A percentile compares a stretch with the other conserved stretches of the same genome.
These are phyloP conservation scores for Crossaster papposus DNA, from an alignment of 53 echinoderm and acorn worm species.

Conservation along the genomic window DNA sequence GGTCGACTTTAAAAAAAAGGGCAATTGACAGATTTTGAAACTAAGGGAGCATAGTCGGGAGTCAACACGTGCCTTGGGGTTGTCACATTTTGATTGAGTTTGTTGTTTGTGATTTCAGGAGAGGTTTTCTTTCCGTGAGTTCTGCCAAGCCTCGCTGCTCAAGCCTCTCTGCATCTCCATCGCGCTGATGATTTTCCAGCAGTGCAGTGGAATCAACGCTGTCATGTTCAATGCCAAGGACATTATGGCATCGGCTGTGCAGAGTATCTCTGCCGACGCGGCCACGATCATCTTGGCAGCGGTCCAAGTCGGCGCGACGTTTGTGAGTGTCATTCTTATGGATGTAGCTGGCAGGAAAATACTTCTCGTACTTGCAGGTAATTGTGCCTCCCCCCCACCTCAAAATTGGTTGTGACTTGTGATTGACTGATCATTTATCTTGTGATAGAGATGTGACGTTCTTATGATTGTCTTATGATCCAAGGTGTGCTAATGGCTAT, in stretches of 20 bases:
- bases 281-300: slow-evolving; percentile 79
- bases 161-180: slow-evolving; percentile 82
- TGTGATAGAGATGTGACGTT: too few species aligned
- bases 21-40: too few species aligned
- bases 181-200: slow-evolving; percentile 92
- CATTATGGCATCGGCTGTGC: slow-evolving; percentile 77
- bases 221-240: slow-evolving; percentile 95
- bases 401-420: background rate
- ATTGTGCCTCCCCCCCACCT: background rate
- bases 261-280: slow-evolving; percentile 64
- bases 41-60: too few species aligned
- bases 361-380: slow-evolving; percentile 83
- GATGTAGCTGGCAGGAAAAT: slow-evolving; percentile 85
- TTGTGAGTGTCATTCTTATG: slow-evolving; percentile 78
- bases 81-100: too few species aligned
- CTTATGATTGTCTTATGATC: too few species aligned
- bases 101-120: slow-evolving; percentile 62
- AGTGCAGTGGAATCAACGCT: slow-evolving; percentile 96
- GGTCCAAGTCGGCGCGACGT: slow-evolving; percentile 82
- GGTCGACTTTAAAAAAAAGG: too few species aligned
- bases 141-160: slow-evolving; percentile 63
- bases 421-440: too few species aligned
- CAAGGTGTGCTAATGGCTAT: slow-evolving; percentile 84
- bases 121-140: slow-evolving; percentile 72
- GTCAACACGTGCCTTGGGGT: too few species aligned